A percentile compares a stretch with the other conserved stretches of the same genome.
phyloP scores from a whole-genome alignment of 2,113 vertebrate genomes.

The Trinectes maculatus region DNA sequence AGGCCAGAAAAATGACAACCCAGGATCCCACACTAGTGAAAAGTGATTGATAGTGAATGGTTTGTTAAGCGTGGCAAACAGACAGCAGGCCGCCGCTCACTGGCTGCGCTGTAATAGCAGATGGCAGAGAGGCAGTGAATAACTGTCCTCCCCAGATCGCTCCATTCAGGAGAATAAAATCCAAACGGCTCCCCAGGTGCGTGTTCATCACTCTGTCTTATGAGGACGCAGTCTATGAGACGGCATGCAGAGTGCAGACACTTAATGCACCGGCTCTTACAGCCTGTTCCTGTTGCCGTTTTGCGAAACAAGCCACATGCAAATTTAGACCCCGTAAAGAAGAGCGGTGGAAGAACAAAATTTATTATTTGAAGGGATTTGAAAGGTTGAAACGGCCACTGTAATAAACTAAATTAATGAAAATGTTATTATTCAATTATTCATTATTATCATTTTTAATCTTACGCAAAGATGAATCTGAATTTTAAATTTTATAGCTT shows the following conservation, averaged over 20 bases:
- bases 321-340: slow-evolving; percentile 7
- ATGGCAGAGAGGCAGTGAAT: slow-evolving; percentile 52
- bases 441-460: background rate
- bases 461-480: background rate
- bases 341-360: background rate
- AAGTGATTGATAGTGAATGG: slow-evolving; percentile 48
- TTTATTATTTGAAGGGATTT: background rate
- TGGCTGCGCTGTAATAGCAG: slow-evolving; percentile 49
- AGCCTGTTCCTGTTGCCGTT: slow-evolving; percentile 7
- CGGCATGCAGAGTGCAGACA: slow-evolving; percentile 24
- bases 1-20: slow-evolving; percentile 14
- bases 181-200: slow-evolving; percentile 62
- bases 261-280: slow-evolving; percentile 32
- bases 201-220: slow-evolving; percentile 57
- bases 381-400: background rate
- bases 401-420: background rate
- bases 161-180: slow-evolving; percentile 62
- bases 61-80: slow-evolving; percentile 41
- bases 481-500: background rate
- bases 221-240: slow-evolving; percentile 35
- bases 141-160: slow-evolving; percentile 46
- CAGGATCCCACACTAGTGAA: slow-evolving; percentile 2
- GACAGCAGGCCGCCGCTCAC: slow-evolving; percentile 41
- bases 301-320: slow-evolving; percentile 4
- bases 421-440: no score